A percentile compares a stretch with the other conserved stretches of the same genome.
Conservation (phyloP, 1,140 invertebrate genomes). For the Drosophila sp. region DNA sequence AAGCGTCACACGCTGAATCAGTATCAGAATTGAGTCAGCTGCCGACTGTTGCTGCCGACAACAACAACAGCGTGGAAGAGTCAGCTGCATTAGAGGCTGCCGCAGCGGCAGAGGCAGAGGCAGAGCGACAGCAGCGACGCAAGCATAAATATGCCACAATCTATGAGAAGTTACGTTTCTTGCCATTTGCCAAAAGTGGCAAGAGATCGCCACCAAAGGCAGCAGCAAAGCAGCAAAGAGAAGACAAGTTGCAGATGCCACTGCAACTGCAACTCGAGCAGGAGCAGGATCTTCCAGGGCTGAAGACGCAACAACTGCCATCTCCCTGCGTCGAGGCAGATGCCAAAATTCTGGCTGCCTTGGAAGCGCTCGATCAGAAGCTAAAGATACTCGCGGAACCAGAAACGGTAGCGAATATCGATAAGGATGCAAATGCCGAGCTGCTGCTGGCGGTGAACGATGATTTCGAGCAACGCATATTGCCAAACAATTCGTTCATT, state of each 20-base stretch:
- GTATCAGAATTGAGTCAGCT: slow-evolving; percentile 14
- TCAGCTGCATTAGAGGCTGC: slow-evolving; percentile 24
- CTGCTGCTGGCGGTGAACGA: slow-evolving; percentile 51
- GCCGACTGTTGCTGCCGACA: not conserved
- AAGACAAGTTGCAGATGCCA: not conserved
- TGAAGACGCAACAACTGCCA: not conserved
- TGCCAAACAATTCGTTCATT: slow-evolving; percentile 76
- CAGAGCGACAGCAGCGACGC: slow-evolving; percentile 64
- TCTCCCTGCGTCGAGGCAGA: slow-evolving; percentile 67
- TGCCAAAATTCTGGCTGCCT: slow-evolving; percentile 67
- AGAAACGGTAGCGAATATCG: not conserved
- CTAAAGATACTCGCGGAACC: slow-evolving; percentile 55
- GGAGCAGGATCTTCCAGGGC: not conserved
- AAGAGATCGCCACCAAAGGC: slow-evolving; percentile 16
- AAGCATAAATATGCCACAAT: slow-evolving; percentile 78
- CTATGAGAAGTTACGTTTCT: slow-evolving; percentile 76
- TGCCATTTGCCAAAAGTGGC: slow-evolving; percentile 54
- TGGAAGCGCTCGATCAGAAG: slow-evolving; percentile 70
- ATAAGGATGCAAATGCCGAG: slow-evolving; percentile 22
- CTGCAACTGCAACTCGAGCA: not conserved
- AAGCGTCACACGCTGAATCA: slow-evolving; percentile 23
- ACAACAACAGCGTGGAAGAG: slow-evolving; percentile 3
- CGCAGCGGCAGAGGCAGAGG: too few species aligned
- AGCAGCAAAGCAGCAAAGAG: not conserved
- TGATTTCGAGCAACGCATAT: slow-evolving; percentile 74